Conservation (phyloP, 2,113 vertebrate genomes). For the Phodopus roborovskii region DNA sequence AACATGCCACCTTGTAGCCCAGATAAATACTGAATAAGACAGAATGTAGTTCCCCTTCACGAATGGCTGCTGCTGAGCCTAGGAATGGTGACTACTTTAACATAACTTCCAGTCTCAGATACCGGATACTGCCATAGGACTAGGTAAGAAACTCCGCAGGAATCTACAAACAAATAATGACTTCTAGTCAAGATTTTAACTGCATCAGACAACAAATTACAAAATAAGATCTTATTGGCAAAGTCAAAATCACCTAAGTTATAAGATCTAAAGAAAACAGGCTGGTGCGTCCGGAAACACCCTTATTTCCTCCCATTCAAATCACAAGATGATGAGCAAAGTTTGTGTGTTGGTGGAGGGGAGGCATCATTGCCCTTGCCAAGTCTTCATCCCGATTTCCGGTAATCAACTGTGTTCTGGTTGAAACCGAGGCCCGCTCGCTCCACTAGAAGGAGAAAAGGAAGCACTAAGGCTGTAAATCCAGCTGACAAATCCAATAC, state of each 20-base stretch:
- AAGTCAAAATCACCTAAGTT: not conserved
- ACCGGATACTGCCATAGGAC: not conserved
- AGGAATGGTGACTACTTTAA: not conserved
- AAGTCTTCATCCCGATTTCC: not conserved
- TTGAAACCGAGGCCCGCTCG: not conserved
- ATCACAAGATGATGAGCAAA: not conserved
- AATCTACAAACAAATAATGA: not conserved
- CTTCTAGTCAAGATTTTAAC: not conserved
- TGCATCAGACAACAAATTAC: not conserved
- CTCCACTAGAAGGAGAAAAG: not conserved
- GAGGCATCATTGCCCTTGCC: not conserved
- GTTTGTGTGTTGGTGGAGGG: not conserved
- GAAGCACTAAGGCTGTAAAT: not conserved
- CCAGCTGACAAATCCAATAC: not conserved
- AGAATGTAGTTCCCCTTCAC: not conserved
- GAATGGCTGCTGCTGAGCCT: not conserved
- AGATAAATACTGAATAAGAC: not conserved
- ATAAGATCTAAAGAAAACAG: not conserved
- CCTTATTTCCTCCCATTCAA: not conserved
- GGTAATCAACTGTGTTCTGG: not conserved
- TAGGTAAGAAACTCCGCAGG: not conserved
- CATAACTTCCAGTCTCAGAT: not conserved
- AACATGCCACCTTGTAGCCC: not conserved
- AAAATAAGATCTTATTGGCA: not conserved
- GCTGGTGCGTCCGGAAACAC: not conserved